Evolutionary conservation across 2,113 vertebrate genomes (phyloP).

Genomic region (Raja brachyura): DNA sequence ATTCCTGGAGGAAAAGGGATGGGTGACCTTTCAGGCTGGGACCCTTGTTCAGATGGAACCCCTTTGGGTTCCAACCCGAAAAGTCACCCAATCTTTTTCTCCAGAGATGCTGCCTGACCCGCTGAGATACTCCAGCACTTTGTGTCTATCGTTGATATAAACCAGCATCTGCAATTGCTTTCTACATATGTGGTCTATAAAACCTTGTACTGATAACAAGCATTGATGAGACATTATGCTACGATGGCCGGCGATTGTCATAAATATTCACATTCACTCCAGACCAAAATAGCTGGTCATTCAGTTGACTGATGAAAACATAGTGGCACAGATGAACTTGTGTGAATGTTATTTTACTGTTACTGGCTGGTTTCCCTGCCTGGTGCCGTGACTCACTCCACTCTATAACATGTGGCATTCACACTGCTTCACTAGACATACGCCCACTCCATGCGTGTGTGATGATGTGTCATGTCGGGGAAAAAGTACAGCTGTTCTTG

Average conservation of each 20-base stretch:
- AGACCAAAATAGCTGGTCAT: conserved; percentile 1
- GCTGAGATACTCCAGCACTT: too few relatives aligned
- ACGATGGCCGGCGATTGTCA: background rate
- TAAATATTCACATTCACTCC: background rate
- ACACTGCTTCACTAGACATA: background rate
- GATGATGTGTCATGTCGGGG: background rate
- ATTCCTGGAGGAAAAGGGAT: too few relatives aligned
- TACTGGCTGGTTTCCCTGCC: conserved; percentile 16
- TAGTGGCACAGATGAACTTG: conserved; percentile 3
- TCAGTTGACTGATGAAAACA: conserved; percentile 13
- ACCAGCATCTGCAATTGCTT: too few relatives aligned
- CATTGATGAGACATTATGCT: background rate
- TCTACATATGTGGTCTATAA: too few relatives aligned
- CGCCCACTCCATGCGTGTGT: background rate
- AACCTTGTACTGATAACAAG: background rate
- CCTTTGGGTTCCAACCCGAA: too few relatives aligned
- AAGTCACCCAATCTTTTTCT: too few relatives aligned
- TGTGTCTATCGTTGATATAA: too few relatives aligned
- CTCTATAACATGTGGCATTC: background rate
- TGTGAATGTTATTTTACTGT: conserved; percentile 30
- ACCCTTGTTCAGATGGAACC: too few relatives aligned
- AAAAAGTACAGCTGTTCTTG: background rate
- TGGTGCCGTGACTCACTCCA: conserved; percentile 27
- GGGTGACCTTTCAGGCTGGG: too few relatives aligned
- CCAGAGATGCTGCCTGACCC: too few relatives aligned